These are phyloP conservation scores for Drosophila pseudotalamancana DNA, from an alignment of 2,888 invertebrate species.

Conservation along the genomic window DNA sequence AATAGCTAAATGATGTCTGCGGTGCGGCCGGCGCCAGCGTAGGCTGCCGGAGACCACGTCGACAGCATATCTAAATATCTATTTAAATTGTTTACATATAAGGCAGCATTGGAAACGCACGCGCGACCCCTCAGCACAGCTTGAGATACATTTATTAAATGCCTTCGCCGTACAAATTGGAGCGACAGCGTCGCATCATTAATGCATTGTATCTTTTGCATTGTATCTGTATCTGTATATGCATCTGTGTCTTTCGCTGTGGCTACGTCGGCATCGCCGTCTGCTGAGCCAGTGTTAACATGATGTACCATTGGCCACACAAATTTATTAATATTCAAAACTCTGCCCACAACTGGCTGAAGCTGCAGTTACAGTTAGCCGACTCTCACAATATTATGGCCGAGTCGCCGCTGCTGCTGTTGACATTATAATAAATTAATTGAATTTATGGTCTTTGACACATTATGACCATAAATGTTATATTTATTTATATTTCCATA, in stretches of 20 bases:
- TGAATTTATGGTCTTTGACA: conserved; percentile 81
- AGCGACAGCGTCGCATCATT: conserved; percentile 59
- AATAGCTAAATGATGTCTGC: conserved; percentile 54
- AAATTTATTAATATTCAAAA: conserved; percentile 62
- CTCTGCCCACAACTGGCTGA: conserved; percentile 34
- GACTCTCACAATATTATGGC: conserved; percentile 12
- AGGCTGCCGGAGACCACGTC: conserved; percentile 58
- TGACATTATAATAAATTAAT: conserved; percentile 81
- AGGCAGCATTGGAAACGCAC: conserved; percentile 29
- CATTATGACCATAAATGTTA: conserved; percentile 77
- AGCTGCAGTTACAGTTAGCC: conserved; percentile 41
- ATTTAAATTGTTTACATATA: conserved; percentile 79
- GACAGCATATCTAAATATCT: conserved; percentile 78
- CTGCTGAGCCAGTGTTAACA: conserved; percentile 60
- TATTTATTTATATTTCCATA: conserved; percentile 28
- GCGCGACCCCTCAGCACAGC: conserved; percentile 59
- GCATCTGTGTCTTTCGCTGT: background rate
- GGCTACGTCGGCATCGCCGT: background rate
- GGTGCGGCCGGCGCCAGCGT: conserved; percentile 79
- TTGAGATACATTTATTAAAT: conserved; percentile 77
- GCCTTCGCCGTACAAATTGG: conserved; percentile 73
- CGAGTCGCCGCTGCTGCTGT: conserved; percentile 40
- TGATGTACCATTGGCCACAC: conserved; percentile 69
- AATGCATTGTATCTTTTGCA: conserved; percentile 55
- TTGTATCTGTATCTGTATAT: conserved; percentile 8